phyloP scores from a whole-genome alignment of 30 jellyfish, hydroid and myxozoan species.

The Morbakka virulenta region DNA sequence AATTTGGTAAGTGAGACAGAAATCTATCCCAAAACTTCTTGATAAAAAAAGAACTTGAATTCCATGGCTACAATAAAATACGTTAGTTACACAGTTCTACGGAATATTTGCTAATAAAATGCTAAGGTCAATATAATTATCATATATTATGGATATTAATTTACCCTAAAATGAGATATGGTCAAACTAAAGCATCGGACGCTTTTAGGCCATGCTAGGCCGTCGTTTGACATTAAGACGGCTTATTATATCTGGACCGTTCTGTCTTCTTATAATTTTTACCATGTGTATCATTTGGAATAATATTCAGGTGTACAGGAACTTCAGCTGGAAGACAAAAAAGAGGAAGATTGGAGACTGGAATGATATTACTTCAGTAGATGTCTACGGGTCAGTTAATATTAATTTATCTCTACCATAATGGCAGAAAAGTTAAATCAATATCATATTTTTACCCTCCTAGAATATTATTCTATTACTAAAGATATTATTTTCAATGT shows the following conservation, averaged over 20 bases:
- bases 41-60: neutral
- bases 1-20: neutral
- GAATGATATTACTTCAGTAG: slow-evolving; percentile 29
- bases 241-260: slow-evolving; percentile 19
- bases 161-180: neutral
- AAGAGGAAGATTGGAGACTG: slow-evolving; percentile 37
- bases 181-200: neutral
- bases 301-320: neutral
- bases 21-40: neutral
- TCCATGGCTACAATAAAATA: too few species aligned
- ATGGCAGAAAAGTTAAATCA: too few species aligned
- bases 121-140: too few species aligned
- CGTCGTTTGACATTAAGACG: slow-evolving; percentile 54
- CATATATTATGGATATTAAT: too few species aligned
- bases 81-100: too few species aligned
- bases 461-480: too few species aligned
- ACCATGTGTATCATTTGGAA: slow-evolving; percentile 41
- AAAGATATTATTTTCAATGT: too few species aligned
- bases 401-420: neutral
- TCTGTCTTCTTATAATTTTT: slow-evolving; percentile 22
- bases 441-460: too few species aligned
- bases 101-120: too few species aligned
- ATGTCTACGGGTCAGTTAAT: slow-evolving; percentile 36
- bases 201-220: slow-evolving; percentile 83
- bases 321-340: slow-evolving; percentile 32